Percentiles rank a stretch among this genome's conserved stretches.
phyloP scores from a whole-genome alignment of 64 coral and sea anemone genomes.

The Porites lutea region DNA sequence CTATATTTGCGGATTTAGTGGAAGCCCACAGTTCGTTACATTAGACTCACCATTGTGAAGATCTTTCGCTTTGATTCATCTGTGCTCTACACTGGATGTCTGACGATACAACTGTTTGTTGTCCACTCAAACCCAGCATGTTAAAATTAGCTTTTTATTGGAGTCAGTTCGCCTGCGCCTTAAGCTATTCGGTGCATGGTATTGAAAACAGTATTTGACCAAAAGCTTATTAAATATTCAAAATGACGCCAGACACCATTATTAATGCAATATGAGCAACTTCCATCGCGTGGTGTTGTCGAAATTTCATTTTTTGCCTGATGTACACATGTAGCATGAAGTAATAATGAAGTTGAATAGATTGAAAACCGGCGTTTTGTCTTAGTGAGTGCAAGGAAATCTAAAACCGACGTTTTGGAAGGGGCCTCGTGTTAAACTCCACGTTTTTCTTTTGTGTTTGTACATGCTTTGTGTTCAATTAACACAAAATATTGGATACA shows the following conservation, averaged over 20 bases:
- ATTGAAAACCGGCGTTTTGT: too few relatives aligned
- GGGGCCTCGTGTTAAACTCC: too few relatives aligned
- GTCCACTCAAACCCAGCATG: not conserved
- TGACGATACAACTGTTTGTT: not conserved
- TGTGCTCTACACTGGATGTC: too few relatives aligned
- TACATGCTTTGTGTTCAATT: too few relatives aligned
- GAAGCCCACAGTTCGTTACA: not conserved
- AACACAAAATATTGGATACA: too few relatives aligned
- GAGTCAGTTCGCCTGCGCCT: not conserved
- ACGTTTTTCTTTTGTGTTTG: too few relatives aligned
- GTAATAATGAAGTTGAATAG: too few relatives aligned
- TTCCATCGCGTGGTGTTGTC: not conserved
- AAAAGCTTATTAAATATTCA: conserved; percentile 32
- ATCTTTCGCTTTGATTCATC: not conserved
- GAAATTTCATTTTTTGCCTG: not conserved
- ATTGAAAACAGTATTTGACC: not conserved
- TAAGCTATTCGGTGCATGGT: not conserved
- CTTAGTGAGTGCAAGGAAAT: too few relatives aligned
- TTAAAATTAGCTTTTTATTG: not conserved
- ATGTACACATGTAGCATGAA: too few relatives aligned
- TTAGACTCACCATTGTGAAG: not conserved
- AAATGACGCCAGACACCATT: not conserved
- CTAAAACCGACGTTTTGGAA: too few relatives aligned
- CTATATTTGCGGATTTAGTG: not conserved
- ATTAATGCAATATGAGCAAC: not conserved